These are phyloP conservation scores for Apistogramma diplotaenia DNA, from an alignment of 2,113 vertebrate genomes.

Conservation along the genomic window DNA sequence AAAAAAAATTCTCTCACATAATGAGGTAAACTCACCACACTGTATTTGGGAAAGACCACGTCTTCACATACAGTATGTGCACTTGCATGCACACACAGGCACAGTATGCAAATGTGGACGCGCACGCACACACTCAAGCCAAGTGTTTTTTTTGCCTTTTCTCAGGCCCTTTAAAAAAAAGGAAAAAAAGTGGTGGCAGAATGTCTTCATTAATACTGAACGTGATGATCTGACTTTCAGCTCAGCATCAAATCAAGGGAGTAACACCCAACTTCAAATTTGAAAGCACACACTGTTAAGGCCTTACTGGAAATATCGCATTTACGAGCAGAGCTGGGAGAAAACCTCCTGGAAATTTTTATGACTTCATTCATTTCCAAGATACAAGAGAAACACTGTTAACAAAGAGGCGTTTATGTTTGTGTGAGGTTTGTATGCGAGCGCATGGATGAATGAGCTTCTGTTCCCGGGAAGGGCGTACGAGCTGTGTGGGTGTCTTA, in stretches of 20 bases:
- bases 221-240: not conserved
- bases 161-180: too few relatives aligned
- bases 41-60: too few relatives aligned
- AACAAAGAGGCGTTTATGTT: not conserved
- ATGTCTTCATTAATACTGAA: fast-evolving
- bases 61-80: too few relatives aligned
- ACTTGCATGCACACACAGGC: too few relatives aligned
- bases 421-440: not conserved
- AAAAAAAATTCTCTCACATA: too few relatives aligned
- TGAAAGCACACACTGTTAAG: not conserved
- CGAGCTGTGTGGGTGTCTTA: not conserved
- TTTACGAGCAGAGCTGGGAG: not conserved
- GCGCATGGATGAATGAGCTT: not conserved
- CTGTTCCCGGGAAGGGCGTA: not conserved
- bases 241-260: not conserved
- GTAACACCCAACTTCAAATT: not conserved
- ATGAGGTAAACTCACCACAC: too few relatives aligned
- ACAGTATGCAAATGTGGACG: too few relatives aligned
- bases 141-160: too few relatives aligned
- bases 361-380: not conserved
- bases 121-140: too few relatives aligned
- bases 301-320: not conserved
- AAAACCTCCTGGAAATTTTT: not conserved
- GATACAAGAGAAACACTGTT: not conserved
- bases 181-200: not conserved